These are phyloP conservation scores for Colossoma macropomum DNA, from an alignment of 2,113 vertebrate species.

Conservation along the genomic window DNA sequence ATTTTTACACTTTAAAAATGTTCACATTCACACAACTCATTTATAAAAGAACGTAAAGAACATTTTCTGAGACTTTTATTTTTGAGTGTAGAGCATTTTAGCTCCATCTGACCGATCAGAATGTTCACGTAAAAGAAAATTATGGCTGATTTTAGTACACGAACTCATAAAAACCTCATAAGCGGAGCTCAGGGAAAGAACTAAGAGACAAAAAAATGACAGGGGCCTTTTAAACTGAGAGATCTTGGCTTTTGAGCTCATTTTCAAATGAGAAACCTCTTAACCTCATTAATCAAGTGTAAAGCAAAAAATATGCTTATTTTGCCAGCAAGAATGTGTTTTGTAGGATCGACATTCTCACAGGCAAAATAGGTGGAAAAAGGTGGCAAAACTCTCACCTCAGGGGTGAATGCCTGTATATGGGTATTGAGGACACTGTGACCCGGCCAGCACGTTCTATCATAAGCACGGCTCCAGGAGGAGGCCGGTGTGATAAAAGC, in stretches of 20 bases:
- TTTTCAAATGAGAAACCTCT: neutral
- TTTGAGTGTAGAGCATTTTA: too few species aligned
- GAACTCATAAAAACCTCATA: neutral
- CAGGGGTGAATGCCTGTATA: slow-evolving; percentile 21
- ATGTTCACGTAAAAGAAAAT: too few species aligned
- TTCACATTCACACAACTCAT: too few species aligned
- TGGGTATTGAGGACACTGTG: slow-evolving; percentile 33
- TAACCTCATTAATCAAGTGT: neutral
- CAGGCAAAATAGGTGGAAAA: slow-evolving; percentile 5
- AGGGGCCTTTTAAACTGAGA: too few species aligned
- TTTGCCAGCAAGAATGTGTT: neutral
- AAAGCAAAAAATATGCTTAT: neutral
- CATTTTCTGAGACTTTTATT: too few species aligned
- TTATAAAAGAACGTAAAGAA: too few species aligned
- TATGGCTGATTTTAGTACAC: too few species aligned
- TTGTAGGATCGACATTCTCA: neutral
- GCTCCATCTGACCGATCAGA: too few species aligned
- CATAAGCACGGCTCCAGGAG: slow-evolving; percentile 31
- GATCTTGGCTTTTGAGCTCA: neutral
- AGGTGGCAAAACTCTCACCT: slow-evolving; percentile 39
- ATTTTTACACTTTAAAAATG: too few species aligned
- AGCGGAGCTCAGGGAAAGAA: neutral
- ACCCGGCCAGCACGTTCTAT: slow-evolving; percentile 39
- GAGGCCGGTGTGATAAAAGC: slow-evolving; percentile 48
- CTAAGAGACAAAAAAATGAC: too few species aligned